Evolutionary conservation across 2,113 vertebrate species (phyloP).

Genomic region (Pardalotus punctatus): DNA sequence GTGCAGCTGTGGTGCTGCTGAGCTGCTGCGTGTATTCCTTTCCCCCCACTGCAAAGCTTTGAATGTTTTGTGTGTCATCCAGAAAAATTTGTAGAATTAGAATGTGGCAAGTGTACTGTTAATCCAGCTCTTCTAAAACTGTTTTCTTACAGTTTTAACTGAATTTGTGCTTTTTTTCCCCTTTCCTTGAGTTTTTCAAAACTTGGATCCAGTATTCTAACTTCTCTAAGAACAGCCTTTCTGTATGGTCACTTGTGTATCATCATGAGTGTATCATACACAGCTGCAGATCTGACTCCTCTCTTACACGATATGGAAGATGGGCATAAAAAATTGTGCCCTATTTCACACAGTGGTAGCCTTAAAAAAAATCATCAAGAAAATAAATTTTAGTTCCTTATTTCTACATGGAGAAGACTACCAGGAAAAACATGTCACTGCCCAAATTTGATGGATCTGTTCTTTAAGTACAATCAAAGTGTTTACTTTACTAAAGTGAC

Average conservation of each 20-base stretch:
- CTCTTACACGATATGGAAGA: background rate
- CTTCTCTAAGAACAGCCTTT: background rate
- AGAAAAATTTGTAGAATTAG: background rate
- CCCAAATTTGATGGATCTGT: background rate
- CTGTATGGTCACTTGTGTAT: background rate
- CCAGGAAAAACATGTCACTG: accelerated
- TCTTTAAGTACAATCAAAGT: background rate
- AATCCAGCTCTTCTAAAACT: background rate
- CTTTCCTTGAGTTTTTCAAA: background rate
- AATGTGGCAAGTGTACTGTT: background rate
- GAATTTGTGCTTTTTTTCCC: background rate
- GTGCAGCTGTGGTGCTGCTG: background rate
- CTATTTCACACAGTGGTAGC: background rate
- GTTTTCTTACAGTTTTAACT: background rate
- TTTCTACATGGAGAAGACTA: background rate
- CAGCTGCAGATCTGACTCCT: background rate
- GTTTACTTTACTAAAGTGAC: background rate
- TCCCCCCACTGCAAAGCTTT: background rate
- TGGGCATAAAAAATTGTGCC: background rate
- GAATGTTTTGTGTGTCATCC: background rate
- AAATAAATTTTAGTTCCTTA: background rate
- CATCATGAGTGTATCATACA: accelerated
- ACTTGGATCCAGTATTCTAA: background rate
- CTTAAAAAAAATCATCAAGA: background rate
- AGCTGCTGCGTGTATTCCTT: accelerated